Evolutionary conservation across 2,113 vertebrate species (phyloP).

Genomic region (Hepsetus odoe): DNA sequence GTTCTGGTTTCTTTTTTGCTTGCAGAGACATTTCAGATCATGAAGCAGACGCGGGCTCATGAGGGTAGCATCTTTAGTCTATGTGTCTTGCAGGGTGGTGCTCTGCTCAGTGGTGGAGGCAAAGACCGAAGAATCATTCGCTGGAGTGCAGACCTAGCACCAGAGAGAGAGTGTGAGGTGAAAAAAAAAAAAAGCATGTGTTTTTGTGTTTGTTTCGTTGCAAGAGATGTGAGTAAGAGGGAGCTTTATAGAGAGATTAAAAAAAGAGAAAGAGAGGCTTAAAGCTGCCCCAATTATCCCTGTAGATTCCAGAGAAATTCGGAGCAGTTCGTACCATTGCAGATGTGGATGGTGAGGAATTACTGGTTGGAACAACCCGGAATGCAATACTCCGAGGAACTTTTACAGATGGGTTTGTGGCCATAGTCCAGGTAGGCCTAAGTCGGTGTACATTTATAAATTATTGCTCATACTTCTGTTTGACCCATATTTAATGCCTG

Average conservation of each 20-base stretch:
- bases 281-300: not conserved
- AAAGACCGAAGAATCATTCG: conserved; percentile 86
- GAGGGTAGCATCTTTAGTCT: conserved; percentile 91
- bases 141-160: conserved; percentile 83
- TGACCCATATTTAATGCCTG: not conserved
- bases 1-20: not conserved
- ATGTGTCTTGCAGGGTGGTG: conserved; percentile 80
- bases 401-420: conserved; percentile 82
- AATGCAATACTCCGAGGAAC: conserved; percentile 86
- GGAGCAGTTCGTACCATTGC: conserved; percentile 87
- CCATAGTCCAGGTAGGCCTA: conserved; percentile 83
- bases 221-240: not conserved
- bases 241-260: not conserved
- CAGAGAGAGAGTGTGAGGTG: conserved; percentile 89
- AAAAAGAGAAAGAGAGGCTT: not conserved
- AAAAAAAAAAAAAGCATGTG: conserved; percentile 47
- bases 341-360: conserved; percentile 79
- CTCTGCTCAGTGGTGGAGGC: conserved; percentile 87
- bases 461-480: not conserved
- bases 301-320: conserved; percentile 85
- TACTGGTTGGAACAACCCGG: conserved; percentile 88
- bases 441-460: not conserved
- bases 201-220: conserved; percentile 8
- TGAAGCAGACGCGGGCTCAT: conserved; percentile 86
- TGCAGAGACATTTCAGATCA: conserved; percentile 88